Base-by-base conservation (phyloP, 1,140 invertebrate species). In the Hyles euphorbiae region DNA sequence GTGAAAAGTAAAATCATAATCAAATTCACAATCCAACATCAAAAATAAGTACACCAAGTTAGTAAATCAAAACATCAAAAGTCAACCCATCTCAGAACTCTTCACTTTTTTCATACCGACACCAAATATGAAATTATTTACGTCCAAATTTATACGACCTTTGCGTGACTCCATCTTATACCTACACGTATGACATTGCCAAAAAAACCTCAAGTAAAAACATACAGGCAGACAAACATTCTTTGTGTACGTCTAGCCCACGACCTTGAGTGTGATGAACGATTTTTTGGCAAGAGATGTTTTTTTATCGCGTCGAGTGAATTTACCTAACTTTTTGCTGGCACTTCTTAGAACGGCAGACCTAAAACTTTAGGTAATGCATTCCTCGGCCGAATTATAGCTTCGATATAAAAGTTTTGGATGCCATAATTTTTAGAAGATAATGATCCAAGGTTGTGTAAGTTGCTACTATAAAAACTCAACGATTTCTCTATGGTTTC, bases 241-340 rank as follows among this genome's bases (percentile, higher is more conserved):
- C 83, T 81, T 87, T 87, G 81, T 87, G 69, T 69, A 72, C 71
- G 83, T 85, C 82, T 84, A 87, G 80, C 68, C 70, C 68, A 57
- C 63, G 76, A 81, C 83, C 82, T 87, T 83, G 71, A 65, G 44
- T 49, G 68, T 85, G 83, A 87, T 85, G 78, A 65, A 82, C 83
- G 72, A 72, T 77, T 83, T 79, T 81, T 83, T 81, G 71, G 69
- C 58, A 56, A 47, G 22, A 54, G 40, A 45, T 9, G 43, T 11
- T 22, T 51, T 59, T 69, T 75, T 81, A 83, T 72, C 63, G 55
- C 74, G 81, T 82, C 81, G 78, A 75, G 82, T 87, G 82, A 87
- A 78, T 83, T 87, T 87, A 78, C 75, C 82, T 84, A 81, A 83
- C 73, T 87, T 85, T 84, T 87, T 85, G 82, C 67, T 60, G 66